These are phyloP conservation scores for Harpalus rufipes DNA, from an alignment of 2,888 invertebrate species.

Conservation along the genomic window DNA sequence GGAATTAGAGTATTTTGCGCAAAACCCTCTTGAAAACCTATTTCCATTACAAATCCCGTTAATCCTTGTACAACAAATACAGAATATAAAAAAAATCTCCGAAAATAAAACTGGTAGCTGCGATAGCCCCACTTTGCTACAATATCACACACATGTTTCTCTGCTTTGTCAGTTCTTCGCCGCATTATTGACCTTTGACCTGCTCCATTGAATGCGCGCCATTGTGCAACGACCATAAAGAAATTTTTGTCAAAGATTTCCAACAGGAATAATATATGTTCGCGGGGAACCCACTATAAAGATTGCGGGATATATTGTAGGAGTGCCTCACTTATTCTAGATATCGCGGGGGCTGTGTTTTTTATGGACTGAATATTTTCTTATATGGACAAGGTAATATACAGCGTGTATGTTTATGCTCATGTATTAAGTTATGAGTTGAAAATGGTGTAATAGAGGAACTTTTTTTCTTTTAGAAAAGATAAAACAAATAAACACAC, in stretches of 20 bases:
- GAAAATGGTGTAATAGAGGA: not conserved
- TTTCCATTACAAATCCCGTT: conserved; percentile 27
- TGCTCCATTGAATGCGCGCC: conserved; percentile 44
- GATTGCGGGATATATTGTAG: conserved; percentile 34
- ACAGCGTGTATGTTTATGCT: not conserved
- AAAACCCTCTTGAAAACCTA: not conserved
- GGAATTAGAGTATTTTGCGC: not conserved
- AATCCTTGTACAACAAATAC: conserved; percentile 19
- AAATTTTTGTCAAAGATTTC: conserved; percentile 52
- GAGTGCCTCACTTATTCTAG: not conserved
- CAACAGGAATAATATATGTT: conserved; percentile 49
- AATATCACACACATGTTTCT: conserved; percentile 43
- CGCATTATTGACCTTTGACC: conserved; percentile 57
- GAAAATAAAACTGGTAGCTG: conserved; percentile 19
- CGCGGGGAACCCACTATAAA: not conserved
- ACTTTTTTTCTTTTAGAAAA: too few relatives aligned
- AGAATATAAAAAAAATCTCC: conserved; percentile 5
- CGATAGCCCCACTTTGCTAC: conserved; percentile 19
- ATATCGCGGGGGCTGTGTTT: not conserved
- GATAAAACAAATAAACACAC: too few relatives aligned
- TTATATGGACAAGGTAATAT: not conserved
- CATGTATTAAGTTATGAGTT: not conserved
- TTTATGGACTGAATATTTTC: conserved; percentile 12
- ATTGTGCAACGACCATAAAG: conserved; percentile 16
- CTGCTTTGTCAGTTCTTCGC: conserved; percentile 39